Evolutionary conservation across 2,113 vertebrate species (phyloP), one percentile per base, ranked within the genome.

Genomic region (Uropsilus gracilis): DNA sequence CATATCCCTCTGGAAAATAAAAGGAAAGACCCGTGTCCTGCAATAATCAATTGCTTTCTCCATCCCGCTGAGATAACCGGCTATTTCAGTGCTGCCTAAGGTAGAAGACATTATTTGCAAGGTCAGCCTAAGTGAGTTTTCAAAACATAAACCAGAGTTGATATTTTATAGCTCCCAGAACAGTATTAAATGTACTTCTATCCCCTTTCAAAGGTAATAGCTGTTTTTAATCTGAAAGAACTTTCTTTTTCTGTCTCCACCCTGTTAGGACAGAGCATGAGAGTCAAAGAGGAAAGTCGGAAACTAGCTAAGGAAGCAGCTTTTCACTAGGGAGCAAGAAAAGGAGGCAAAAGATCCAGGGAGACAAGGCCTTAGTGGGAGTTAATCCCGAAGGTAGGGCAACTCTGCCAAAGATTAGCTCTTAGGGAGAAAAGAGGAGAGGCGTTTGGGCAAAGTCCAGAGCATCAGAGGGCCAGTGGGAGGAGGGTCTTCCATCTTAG

Each of bases 181-280:
- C 57, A 66, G n/a, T 68, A 69, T 64, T 86, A 64, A 55, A 69
- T 71, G 42, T 14, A 55, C 92, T 80, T 92, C 57, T 63, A 11
- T 76, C 53, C 37, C n/a, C 69, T 94, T 95, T 55, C 63, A 75
- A 92, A 76, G 55, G 30, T 3, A 88, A 66, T 46, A 37, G 50
- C 72, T 93, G 28, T 73, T 90, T 92, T 90, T 82, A 86, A 92
- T 73, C 12, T 86, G 46, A 88, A 66, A 64, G 13, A 50, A 57
- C 4, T 28, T 18, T 48, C 72, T 77, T 85, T 63, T 63, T n/a
- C n/a, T 57, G 24, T 34, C 68, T 42, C n/a, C n/a, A n/a, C n/a
- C n/a, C n/a, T n/a, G n/a, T n/a, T n/a, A n/a, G n/a, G n/a, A n/a
- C n/a, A n/a, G n/a, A n/a, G n/a, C n/a, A n/a, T n/a, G n/a, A n/a